Evolutionary conservation across 2,113 vertebrate genomes (phyloP).

Genomic region (Sterna hirundo): DNA sequence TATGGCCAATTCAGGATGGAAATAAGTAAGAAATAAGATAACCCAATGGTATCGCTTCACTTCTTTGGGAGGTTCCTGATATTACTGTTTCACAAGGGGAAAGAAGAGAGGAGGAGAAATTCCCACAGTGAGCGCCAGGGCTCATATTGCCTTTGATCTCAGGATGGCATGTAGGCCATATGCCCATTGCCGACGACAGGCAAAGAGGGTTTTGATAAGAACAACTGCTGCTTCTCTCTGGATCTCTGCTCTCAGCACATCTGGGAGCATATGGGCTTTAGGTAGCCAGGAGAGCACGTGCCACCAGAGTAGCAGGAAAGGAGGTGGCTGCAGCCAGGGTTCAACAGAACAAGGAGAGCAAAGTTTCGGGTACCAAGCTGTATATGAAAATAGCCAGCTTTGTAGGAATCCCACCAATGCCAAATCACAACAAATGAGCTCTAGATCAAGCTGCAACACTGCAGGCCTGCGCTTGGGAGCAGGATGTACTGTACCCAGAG

Average conservation of each 20-base stretch:
- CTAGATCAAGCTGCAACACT: not conserved
- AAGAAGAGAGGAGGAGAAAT: not conserved
- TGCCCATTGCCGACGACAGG: not conserved
- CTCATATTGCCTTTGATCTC: accelerated
- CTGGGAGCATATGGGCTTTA: not conserved
- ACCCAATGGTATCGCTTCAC: not conserved
- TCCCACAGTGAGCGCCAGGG: accelerated
- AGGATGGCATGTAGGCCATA: accelerated
- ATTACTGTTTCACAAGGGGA: not conserved
- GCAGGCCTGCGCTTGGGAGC: not conserved
- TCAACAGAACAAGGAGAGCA: not conserved
- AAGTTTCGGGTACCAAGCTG: not conserved
- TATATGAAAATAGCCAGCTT: not conserved
- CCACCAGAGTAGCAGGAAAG: not conserved
- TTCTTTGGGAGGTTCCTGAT: not conserved
- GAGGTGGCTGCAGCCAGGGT: not conserved
- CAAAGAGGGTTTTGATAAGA: not conserved
- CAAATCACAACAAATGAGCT: not conserved
- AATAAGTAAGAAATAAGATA: not conserved
- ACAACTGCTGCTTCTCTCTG: not conserved
- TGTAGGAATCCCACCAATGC: not conserved
- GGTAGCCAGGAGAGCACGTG: not conserved
- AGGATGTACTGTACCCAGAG: not conserved
- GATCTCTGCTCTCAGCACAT: not conserved
- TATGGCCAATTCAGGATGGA: not conserved